Conservation (phyloP, 2,888 invertebrate genomes). For the Drosophila subquinaria region DNA sequence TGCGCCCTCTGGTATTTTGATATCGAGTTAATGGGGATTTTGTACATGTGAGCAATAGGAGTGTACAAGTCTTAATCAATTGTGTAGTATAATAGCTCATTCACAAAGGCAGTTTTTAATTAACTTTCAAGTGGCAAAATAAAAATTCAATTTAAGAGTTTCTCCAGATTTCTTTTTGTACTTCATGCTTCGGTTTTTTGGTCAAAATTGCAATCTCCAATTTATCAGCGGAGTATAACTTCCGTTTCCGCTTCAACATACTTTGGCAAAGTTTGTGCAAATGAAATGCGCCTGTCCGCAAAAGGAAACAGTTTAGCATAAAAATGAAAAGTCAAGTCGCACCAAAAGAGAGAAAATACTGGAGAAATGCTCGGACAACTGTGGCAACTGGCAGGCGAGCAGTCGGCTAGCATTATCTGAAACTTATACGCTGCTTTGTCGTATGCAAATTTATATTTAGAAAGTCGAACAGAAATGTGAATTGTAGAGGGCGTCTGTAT, state of each 20-base stretch:
- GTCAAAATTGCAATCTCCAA: constrained; percentile 44
- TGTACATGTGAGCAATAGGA: constrained; percentile 1
- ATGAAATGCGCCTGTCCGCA: constrained; percentile 67
- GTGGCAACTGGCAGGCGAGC: constrained; percentile 41
- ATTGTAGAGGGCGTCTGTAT: constrained; percentile 9
- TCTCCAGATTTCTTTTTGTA: background rate
- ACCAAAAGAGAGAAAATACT: constrained; percentile 9
- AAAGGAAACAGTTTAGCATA: constrained; percentile 69
- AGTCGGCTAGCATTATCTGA: constrained; percentile 65
- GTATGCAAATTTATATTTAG: constrained; percentile 75
- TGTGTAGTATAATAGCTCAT: constrained; percentile 66
- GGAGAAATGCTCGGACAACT: constrained; percentile 44
- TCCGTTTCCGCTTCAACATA: constrained; percentile 69
- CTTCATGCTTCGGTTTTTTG: constrained; percentile 12
- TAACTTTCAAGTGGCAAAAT: constrained; percentile 46
- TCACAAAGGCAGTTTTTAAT: constrained; percentile 62
- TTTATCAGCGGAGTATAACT: constrained; percentile 64
- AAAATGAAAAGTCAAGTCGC: constrained; percentile 46
- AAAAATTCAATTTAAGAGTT: constrained; percentile 1
- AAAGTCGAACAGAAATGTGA: constrained; percentile 42
- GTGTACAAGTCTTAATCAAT: constrained; percentile 59
- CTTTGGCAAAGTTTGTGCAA: constrained; percentile 64
- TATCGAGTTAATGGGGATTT: constrained; percentile 30
- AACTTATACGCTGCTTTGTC: constrained; percentile 55
- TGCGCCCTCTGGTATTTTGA: constrained; percentile 61